Conservation (phyloP, 2,797 vertebrate species). For the Labroides dimidiatus region DNA sequence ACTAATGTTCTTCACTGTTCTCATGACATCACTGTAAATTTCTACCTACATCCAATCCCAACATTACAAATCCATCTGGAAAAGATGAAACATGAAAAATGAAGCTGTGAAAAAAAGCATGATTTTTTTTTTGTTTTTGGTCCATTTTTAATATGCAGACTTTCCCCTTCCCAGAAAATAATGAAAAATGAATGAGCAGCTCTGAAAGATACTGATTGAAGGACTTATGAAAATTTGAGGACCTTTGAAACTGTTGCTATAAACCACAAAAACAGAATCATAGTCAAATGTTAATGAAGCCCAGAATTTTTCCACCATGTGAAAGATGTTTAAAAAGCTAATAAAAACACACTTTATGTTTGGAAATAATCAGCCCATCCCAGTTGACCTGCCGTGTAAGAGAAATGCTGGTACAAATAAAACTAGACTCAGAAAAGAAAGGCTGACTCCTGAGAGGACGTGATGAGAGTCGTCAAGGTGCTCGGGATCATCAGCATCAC, state of each 20-base stretch:
- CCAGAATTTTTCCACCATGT: not conserved
- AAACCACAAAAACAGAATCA: not conserved
- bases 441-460: not conserved
- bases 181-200: not conserved
- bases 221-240: not conserved
- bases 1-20: no score
- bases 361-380: slow-evolving; percentile 3
- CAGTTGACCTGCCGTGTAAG: not conserved
- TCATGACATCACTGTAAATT: no score
- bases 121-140: no score
- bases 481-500: slow-evolving; percentile 27
- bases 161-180: no score
- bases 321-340: not conserved
- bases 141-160: not conserved
- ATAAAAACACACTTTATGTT: not conserved
- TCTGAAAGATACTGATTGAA: not conserved
- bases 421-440: slow-evolving; percentile 1
- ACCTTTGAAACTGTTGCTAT: not conserved
- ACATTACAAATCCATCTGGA: no score
- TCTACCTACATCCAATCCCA: no score
- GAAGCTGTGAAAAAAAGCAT: no score
- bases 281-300: not conserved
- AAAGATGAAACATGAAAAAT: no score
- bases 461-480: slow-evolving; percentile 14
- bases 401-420: slow-evolving; percentile 5